Evolutionary conservation across 1,140 invertebrate species (phyloP), one percentile per base, ranked within the genome.

Genomic region (Apis laboriosa): DNA sequence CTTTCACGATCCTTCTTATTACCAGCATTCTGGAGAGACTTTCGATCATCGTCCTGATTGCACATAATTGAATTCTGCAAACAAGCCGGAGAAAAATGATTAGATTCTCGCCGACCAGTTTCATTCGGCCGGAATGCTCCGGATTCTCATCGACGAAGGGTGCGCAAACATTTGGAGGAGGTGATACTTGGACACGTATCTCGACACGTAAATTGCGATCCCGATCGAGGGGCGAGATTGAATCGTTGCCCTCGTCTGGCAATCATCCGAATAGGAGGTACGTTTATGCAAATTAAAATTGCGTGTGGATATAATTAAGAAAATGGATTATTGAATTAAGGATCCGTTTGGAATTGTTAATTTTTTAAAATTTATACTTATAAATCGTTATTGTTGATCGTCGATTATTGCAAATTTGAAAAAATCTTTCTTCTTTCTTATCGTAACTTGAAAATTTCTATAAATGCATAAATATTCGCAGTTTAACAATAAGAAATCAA

Each of bases 21-120:
- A 61, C 43, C 9, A 12, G 11, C 66, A 21, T 77, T 81, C 68
- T 60, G 13, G 43, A 0, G 56, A 24, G 24, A 55, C 60, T 82
- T 74, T 73, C 79, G 43, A 77, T 28, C 43, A 63, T 58, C 61
- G 74, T 56, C 67, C 75, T 71, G 60, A 86, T 83, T 78, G 73
- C 53, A 15, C 43, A 51, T 82, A 86, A 86, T 83, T 86, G 56
- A 77, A 73, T 63, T 60, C 55, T 9, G 53, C 75, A 64, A 86
- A 82, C 28, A 56, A 61, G 43, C 24, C 43, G 49, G 56, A 17
- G 9, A 51, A 51, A 49, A 86, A 28, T 64, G 49, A 71, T 85
- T 55, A 73, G 60, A 64, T 74, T 19, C 34, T 28, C 19, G 21
- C 1, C n/a, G 5, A 63, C 15, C 56, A 60, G 53, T 73, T 63